These are phyloP conservation scores for Matsumurasca onukii DNA, from an alignment of 1,140 invertebrate genomes.

Conservation along the genomic window DNA sequence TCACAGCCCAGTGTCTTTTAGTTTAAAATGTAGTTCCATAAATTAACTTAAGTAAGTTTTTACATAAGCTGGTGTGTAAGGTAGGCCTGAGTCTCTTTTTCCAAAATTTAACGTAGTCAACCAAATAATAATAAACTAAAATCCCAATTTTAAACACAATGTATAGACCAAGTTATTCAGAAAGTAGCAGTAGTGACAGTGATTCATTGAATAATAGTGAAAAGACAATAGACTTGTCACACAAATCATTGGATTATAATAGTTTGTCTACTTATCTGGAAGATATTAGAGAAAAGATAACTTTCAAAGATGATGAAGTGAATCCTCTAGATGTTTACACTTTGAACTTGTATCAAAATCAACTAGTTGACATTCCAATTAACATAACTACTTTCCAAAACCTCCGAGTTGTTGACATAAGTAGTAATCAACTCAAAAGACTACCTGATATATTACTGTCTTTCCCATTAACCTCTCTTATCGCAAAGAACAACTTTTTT, in stretches of 20 bases:
- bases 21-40: too few species aligned
- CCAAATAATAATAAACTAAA: background rate
- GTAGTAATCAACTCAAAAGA: slow-evolving; percentile 76
- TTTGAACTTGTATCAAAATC: slow-evolving; percentile 70
- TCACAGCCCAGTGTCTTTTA: too few species aligned
- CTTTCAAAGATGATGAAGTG: slow-evolving; percentile 51
- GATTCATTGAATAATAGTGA: slow-evolving; percentile 47
- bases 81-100: too few species aligned
- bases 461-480: slow-evolving; percentile 72
- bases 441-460: slow-evolving; percentile 73
- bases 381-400: slow-evolving; percentile 63
- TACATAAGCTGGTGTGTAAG: too few species aligned
- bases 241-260: slow-evolving; percentile 60
- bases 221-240: slow-evolving; percentile 70
- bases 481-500: slow-evolving; percentile 86
- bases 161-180: slow-evolving; percentile 51
- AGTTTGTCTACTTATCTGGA: slow-evolving; percentile 59
- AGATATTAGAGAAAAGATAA: slow-evolving; percentile 46
- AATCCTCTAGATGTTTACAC: slow-evolving; percentile 65
- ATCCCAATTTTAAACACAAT: background rate
- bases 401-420: slow-evolving; percentile 78
- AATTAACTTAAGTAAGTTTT: too few species aligned
- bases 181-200: slow-evolving; percentile 75
- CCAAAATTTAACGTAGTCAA: too few species aligned
- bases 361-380: slow-evolving; percentile 54